These are phyloP conservation scores for Acipenser oxyrinchus DNA, from an alignment of 2,797 vertebrate species.

Conservation along the genomic window DNA sequence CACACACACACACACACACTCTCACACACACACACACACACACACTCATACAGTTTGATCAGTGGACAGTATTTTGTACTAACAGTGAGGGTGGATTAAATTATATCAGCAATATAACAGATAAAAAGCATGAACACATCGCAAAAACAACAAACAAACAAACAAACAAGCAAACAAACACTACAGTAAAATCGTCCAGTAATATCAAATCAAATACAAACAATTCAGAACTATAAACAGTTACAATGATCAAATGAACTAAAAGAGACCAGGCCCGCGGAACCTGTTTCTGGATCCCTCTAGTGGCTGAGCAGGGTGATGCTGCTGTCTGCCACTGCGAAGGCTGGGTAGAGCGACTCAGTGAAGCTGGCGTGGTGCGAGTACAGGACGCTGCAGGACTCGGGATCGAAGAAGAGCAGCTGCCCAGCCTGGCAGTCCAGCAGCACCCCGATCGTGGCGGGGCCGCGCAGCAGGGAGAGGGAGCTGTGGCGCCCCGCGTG, in stretches of 20 bases:
- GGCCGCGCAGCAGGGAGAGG: conserved; percentile 59
- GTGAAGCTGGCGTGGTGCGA: conserved; percentile 50
- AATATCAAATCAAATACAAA: no score
- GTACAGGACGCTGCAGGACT: conserved; percentile 62
- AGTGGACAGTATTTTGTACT: no score
- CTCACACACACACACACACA: background rate
- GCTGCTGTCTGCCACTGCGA: conserved; percentile 74
- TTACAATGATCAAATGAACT: no score
- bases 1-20: background rate
- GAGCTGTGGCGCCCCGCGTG: conserved; percentile 53
- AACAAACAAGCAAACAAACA: no score
- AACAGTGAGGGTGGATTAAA: no score
- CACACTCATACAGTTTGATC: background rate
- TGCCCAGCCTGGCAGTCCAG: conserved; percentile 73
- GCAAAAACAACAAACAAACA: no score
- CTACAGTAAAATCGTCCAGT: no score
- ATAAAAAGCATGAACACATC: no score
- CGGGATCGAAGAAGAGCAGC: conserved; percentile 74
- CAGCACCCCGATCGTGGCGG: conserved; percentile 67
- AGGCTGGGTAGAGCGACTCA: conserved; percentile 66
- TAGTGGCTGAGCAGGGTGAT: conserved; percentile 57
- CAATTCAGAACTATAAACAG: no score
- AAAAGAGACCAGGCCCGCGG: no score
- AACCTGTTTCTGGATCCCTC: no score
- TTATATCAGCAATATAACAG: no score